Percentiles rank a stretch among this genome's conserved stretches.
phyloP scores from a whole-genome alignment of 2,797 vertebrate species.

The Triplophysa yarkandensis region DNA sequence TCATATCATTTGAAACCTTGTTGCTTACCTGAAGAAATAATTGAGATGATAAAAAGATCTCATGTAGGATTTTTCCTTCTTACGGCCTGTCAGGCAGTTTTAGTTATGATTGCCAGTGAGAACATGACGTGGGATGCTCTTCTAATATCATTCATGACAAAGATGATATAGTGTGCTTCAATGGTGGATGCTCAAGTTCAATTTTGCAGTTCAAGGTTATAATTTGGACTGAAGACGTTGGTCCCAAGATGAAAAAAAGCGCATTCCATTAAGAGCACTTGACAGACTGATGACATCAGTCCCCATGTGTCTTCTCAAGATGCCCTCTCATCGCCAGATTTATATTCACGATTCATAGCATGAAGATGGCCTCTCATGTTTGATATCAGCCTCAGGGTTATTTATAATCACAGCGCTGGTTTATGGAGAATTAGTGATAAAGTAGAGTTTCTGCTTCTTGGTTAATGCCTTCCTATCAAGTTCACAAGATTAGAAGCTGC shows the following conservation, averaged over 20 bases:
- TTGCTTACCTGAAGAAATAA: not conserved
- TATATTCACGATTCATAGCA: constrained; percentile 23
- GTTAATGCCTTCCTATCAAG: constrained; percentile 10
- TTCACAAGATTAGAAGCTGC: constrained; percentile 17
- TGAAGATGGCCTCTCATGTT: not conserved
- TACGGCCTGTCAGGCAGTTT: constrained; percentile 2
- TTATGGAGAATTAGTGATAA: constrained; percentile 19
- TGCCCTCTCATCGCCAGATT: constrained; percentile 37
- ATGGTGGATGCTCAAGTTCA: not conserved
- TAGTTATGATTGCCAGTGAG: not conserved
- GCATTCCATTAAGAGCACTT: constrained; percentile 2
- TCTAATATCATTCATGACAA: not conserved
- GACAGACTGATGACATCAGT: constrained; percentile 49
- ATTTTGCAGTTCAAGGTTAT: constrained; percentile 11
- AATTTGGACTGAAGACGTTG: not conserved
- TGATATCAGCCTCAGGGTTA: not conserved
- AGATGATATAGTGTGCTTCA: not conserved
- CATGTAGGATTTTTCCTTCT: not conserved
- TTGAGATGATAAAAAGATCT: not conserved
- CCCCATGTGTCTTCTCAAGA: constrained; percentile 9
- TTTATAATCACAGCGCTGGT: constrained; percentile 13
- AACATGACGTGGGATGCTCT: not conserved
- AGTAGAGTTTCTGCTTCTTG: constrained; percentile 7
- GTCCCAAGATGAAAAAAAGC: constrained; percentile 3
- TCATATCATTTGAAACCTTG: too few species aligned